Evolutionary conservation across 2,888 invertebrate genomes (phyloP), one percentile per base, ranked within the genome.

Genomic region (Dioctria linearis): DNA sequence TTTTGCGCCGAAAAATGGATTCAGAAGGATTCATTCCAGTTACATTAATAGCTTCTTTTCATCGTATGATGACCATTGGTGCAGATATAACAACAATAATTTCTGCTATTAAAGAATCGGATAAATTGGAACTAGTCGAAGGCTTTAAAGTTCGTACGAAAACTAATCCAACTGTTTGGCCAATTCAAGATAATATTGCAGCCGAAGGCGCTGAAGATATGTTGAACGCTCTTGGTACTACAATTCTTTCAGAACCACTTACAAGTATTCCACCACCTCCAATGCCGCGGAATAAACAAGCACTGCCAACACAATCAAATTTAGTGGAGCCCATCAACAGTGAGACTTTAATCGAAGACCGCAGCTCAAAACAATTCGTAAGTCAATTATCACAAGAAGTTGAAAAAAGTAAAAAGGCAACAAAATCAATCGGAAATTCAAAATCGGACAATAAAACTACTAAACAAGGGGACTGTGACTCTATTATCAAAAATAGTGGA

Each of bases 1-100:
- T 97, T 91, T 91, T 99, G 84, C 93, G 99, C 49, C 93, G 98
- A 85, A 98, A 98, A 92, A 99, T 99, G 99, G 96, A 97, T 85
- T 89, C 92, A 3, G 95, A 97, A 86, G 99, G 99, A 79, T 99
- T 94, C 86, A 93, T 99, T 83, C 97, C 98, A 0, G 93, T 99
- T 67, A 94, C 95, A 82, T 90, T 99, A 83, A 97, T 99, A 83
- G 98, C 98, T 80, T 97, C 98, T 25, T 99, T 99, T 90, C 96
- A 98, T 90, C 93, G 99, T 85, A 95, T 99, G 83, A 92, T 96
- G 85, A 93, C 94, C 75, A 91, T 98, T 84, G 97, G 97, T 4
- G 93, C 93, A 49, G 96, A 98, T 88, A 91, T 97, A 83, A 91
- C 92, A 83, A 90, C 97, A 82, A 95, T 99, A 83, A 91, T 96